Conservation (phyloP, 1,140 invertebrate genomes). For the Akabosia matsudoensis region DNA sequence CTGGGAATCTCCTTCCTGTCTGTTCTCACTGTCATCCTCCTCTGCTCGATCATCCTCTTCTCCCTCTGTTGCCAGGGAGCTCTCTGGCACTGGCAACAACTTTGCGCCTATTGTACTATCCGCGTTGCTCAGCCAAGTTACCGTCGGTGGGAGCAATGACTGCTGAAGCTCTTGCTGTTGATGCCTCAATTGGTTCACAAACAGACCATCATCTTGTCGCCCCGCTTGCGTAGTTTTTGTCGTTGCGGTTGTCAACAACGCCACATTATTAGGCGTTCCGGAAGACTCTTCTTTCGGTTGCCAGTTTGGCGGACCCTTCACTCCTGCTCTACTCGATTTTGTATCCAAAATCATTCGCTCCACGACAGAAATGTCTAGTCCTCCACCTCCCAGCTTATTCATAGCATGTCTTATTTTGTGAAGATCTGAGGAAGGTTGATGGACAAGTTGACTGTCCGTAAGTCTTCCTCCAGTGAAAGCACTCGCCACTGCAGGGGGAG, state of each 20-base stretch:
- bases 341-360: slow-evolving; percentile 44
- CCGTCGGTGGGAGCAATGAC: neutral
- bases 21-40: slow-evolving; percentile 21
- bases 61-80: neutral
- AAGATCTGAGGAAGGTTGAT: slow-evolving; percentile 35
- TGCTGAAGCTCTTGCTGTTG: neutral
- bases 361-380: slow-evolving; percentile 38
- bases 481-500: neutral
- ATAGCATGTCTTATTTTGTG: slow-evolving; percentile 46
- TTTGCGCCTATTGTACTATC: neutral
- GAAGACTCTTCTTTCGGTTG: neutral
- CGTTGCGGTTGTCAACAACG: slow-evolving; percentile 3
- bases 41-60: slow-evolving; percentile 7
- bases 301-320: no score
- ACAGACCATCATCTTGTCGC: neutral
- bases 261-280: neutral
- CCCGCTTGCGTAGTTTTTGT: slow-evolving; percentile 1
- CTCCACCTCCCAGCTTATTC: slow-evolving; percentile 42
- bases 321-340: slow-evolving; percentile 13
- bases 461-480: neutral
- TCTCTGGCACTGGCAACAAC: neutral
- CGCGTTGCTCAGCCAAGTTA: neutral
- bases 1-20: slow-evolving; percentile 19
- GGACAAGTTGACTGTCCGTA: neutral
- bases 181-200: slow-evolving; percentile 10